Conservation (phyloP, 2,888 invertebrate species). For the Trachelus iudaicus region DNA sequence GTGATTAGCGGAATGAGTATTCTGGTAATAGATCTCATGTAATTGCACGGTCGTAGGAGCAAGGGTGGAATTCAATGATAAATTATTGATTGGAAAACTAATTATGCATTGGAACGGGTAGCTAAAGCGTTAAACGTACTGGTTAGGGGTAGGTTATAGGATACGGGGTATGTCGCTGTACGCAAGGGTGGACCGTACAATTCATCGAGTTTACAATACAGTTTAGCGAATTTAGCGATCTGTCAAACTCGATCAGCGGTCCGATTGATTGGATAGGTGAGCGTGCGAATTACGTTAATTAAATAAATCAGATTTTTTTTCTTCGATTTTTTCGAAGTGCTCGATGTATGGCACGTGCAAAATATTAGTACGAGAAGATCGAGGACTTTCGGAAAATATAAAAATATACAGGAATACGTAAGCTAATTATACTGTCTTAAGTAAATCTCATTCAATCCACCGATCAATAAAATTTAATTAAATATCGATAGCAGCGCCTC, state of each 20-base stretch:
- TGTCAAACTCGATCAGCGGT: background rate
- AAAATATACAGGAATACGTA: constrained; percentile 8
- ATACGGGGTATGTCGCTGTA: background rate
- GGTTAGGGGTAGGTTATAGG: background rate
- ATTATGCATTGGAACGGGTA: background rate
- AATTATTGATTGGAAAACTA: background rate
- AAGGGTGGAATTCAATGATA: background rate
- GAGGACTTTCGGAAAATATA: background rate
- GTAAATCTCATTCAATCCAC: background rate
- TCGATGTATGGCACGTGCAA: no score
- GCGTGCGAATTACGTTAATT: background rate
- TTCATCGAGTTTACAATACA: background rate
- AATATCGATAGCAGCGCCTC: background rate
- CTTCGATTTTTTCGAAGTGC: background rate
- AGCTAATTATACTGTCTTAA: background rate
- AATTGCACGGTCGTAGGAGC: background rate
- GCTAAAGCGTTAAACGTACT: background rate
- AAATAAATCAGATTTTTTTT: background rate
- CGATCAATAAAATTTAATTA: background rate
- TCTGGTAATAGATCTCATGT: background rate
- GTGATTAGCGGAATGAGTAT: background rate
- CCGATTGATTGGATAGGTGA: background rate
- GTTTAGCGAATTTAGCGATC: background rate
- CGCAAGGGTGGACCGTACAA: background rate
- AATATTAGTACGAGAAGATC: background rate